phyloP scores from a whole-genome alignment of 2,797 vertebrate genomes.

The Girardinus metallicus region DNA sequence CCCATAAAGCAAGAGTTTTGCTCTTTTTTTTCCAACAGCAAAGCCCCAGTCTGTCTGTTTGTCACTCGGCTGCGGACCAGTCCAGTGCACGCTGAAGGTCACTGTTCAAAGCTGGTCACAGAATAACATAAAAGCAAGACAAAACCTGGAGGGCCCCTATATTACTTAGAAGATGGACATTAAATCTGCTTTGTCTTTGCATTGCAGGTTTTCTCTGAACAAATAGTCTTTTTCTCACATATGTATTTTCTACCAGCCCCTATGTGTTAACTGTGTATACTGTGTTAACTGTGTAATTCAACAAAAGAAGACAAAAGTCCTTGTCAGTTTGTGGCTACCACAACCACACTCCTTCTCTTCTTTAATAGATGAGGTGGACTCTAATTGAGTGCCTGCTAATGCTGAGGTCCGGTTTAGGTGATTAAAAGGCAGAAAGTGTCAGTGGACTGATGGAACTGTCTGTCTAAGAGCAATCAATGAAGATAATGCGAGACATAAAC shows the following conservation, averaged over 20 bases:
- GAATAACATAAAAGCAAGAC: neutral
- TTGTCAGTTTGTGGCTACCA: neutral
- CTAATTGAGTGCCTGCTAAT: constrained; percentile 18
- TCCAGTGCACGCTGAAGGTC: neutral
- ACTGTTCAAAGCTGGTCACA: neutral
- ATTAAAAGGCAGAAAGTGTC: constrained; percentile 48
- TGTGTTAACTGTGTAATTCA: neutral
- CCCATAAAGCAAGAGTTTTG: neutral
- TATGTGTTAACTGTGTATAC: neutral
- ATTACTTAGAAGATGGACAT: neutral
- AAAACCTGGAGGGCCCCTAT: neutral
- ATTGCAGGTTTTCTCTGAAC: neutral
- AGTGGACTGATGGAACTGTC: constrained; percentile 7
- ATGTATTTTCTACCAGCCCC: constrained; percentile 1
- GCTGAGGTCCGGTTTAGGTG: constrained; percentile 35
- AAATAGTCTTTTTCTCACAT: neutral
- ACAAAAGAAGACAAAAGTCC: neutral
- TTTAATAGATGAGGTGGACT: constrained; percentile 4
- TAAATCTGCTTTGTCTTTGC: neutral
- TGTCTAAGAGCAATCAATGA: constrained; percentile 38
- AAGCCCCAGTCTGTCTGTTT: neutral
- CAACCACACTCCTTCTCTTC: constrained; percentile 1
- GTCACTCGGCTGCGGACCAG: neutral
- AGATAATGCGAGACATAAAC: constrained; percentile 5
- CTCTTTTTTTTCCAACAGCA: neutral